A percentile compares a stretch with the other conserved stretches of the same genome.
Evolutionary conservation across 1,140 invertebrate species (phyloP).

Genomic region (Alviniconcha marisindica): DNA sequence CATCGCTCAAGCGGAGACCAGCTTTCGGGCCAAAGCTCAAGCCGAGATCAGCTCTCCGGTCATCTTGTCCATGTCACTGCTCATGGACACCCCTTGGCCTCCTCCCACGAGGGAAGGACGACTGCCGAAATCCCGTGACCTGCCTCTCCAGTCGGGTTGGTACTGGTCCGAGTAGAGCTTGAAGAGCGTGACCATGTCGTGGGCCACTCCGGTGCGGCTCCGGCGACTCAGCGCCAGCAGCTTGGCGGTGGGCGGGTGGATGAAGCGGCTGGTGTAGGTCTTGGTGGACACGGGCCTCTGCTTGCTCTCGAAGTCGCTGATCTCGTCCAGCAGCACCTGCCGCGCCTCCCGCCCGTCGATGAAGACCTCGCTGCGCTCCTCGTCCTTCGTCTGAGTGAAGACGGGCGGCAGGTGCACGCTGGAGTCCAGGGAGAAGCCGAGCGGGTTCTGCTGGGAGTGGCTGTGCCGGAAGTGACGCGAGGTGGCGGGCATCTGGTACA

Average conservation of each 20-base stretch:
- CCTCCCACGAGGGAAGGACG: background rate
- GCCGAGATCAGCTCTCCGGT: background rate
- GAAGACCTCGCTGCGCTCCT: slow-evolving; percentile 53
- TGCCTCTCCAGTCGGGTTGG: slow-evolving; percentile 59
- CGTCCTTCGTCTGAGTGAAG: slow-evolving; percentile 31
- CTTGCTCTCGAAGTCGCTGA: slow-evolving; percentile 54
- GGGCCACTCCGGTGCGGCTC: slow-evolving; percentile 47
- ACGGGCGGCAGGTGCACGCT: slow-evolving; percentile 30
- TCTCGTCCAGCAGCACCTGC: slow-evolving; percentile 60
- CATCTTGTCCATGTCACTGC: slow-evolving; percentile 15
- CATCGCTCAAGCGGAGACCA: too few species aligned
- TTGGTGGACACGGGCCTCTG: slow-evolving; percentile 47
- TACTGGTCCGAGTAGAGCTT: slow-evolving; percentile 70
- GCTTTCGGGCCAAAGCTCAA: too few species aligned
- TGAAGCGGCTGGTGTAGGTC: slow-evolving; percentile 36
- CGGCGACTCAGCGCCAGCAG: slow-evolving; percentile 49
- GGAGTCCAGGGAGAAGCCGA: slow-evolving; percentile 26
- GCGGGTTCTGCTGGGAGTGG: background rate
- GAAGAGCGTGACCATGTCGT: slow-evolving; percentile 64
- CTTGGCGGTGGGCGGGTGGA: slow-evolving; percentile 62
- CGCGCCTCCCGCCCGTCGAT: slow-evolving; percentile 63
- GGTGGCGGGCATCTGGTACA: slow-evolving; percentile 57
- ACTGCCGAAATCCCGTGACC: background rate
- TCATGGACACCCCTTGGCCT: background rate
- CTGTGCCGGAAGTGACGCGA: slow-evolving; percentile 44